phyloP scores from a whole-genome alignment of 1,140 invertebrate species.

The Drosophila sp. region DNA sequence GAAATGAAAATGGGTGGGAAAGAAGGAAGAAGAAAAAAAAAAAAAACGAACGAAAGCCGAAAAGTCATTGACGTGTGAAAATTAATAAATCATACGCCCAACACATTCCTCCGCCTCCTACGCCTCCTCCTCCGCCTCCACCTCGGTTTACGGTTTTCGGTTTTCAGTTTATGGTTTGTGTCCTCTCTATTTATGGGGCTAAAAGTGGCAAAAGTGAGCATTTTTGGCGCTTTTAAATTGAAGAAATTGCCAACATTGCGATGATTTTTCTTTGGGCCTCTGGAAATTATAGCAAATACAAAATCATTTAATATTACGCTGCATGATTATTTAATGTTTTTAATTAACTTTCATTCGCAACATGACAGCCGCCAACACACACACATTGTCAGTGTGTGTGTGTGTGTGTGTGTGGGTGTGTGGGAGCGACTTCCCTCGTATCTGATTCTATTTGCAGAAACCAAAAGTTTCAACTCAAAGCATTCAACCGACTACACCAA shows the following conservation, averaged over 20 bases:
- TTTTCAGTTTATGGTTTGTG: conserved; percentile 19
- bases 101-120: background rate
- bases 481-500: conserved; percentile 15
- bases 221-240: background rate
- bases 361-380: conserved; percentile 4
- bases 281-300: background rate
- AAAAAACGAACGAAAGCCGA: background rate
- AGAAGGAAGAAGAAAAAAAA: background rate
- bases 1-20: background rate
- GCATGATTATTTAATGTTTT: conserved; percentile 2
- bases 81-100: conserved; percentile 35
- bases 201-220: background rate
- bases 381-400: background rate
- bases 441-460: conserved; percentile 22
- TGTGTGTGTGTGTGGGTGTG: background rate
- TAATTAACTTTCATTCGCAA: conserved; percentile 1
- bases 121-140: conserved; percentile 10
- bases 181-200: conserved; percentile 3
- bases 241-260: background rate
- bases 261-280: background rate
- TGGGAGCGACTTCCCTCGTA: background rate
- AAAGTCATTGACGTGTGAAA: conserved; percentile 39
- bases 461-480: conserved; percentile 22
- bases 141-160: conserved; percentile 10
- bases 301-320: conserved; percentile 1